Percentiles rank a stretch among this genome's conserved stretches.
These are phyloP conservation scores for Lymantria dispar DNA, from an alignment of 2,888 invertebrate genomes.

Conservation along the genomic window DNA sequence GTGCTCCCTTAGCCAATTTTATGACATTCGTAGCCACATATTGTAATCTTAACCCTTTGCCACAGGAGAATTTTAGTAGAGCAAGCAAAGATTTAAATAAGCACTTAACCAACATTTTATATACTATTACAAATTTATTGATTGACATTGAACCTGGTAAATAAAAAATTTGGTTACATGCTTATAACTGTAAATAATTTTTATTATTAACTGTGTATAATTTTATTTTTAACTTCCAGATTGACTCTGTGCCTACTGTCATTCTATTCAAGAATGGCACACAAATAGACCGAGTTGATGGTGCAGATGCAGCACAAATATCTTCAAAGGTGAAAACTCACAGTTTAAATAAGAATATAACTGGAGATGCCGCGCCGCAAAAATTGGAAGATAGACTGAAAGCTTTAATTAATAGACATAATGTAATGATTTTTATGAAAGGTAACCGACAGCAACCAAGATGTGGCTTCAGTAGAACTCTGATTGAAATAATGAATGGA, in stretches of 20 bases:
- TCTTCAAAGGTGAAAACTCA: conserved; percentile 86
- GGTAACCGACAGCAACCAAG: conserved; percentile 88
- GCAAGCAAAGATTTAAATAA: too few relatives aligned
- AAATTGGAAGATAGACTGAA: conserved; percentile 87
- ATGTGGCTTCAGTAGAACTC: conserved; percentile 92
- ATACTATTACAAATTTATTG: too few relatives aligned
- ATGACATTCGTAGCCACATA: too few relatives aligned
- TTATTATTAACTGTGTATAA: too few relatives aligned
- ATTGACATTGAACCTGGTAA: too few relatives aligned
- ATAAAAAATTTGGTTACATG: too few relatives aligned
- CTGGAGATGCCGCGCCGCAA: conserved; percentile 47
- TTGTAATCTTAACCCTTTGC: too few relatives aligned
- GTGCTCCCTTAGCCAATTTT: too few relatives aligned
- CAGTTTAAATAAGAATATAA: conserved; percentile 48
- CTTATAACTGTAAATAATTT: too few relatives aligned
- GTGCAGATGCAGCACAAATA: conserved; percentile 92
- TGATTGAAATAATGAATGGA: conserved; percentile 90
- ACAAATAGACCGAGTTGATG: conserved; percentile 91
- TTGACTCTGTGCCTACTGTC: conserved; percentile 95
- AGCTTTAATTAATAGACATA: conserved; percentile 86
- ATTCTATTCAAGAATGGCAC: conserved; percentile 87
- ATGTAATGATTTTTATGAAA: conserved; percentile 96
- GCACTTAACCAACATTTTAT: too few relatives aligned
- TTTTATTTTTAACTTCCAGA: conserved; percentile 54
- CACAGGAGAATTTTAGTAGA: too few relatives aligned